Evolutionary conservation across 2,888 invertebrate genomes (phyloP).

Genomic region (Lithophane leautieri): DNA sequence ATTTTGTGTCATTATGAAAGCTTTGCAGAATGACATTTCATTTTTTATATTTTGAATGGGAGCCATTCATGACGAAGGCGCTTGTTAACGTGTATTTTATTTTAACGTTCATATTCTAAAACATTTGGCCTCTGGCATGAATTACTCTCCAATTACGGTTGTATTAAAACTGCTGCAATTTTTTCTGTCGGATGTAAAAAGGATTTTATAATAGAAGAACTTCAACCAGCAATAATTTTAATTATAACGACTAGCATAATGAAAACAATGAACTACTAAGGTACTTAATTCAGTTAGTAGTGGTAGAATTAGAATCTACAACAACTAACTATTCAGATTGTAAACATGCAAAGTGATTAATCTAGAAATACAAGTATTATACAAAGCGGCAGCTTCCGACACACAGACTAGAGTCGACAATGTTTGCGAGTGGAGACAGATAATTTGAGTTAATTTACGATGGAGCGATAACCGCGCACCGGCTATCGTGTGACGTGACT

Average conservation of each 20-base stretch:
- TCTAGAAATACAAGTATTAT: constrained; percentile 39
- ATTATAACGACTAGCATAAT: constrained; percentile 8
- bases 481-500: constrained; percentile 71
- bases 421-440: constrained; percentile 71
- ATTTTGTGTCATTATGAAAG: constrained; percentile 46
- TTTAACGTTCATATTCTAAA: constrained; percentile 56
- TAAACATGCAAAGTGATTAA: constrained; percentile 48
- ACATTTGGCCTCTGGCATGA: constrained; percentile 46
- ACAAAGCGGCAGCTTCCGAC: constrained; percentile 57
- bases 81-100: constrained; percentile 55
- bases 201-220: constrained; percentile 10
- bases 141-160: constrained; percentile 56
- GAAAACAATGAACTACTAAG: constrained; percentile 7
- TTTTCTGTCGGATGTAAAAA: constrained; percentile 19
- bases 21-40: constrained; percentile 53
- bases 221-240: constrained; percentile 29
- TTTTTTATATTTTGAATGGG: constrained; percentile 55
- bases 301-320: constrained; percentile 18
- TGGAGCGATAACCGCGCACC: constrained; percentile 75
- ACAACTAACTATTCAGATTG: constrained; percentile 27
- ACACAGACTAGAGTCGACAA: constrained; percentile 48
- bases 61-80: constrained; percentile 54
- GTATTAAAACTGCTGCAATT: constrained; percentile 41
- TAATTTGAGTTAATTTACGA: constrained; percentile 85
- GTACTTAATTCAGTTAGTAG: neutral